Base-by-base conservation (phyloP, 2,797 vertebrate genomes). In the Hirundo rustica region DNA sequence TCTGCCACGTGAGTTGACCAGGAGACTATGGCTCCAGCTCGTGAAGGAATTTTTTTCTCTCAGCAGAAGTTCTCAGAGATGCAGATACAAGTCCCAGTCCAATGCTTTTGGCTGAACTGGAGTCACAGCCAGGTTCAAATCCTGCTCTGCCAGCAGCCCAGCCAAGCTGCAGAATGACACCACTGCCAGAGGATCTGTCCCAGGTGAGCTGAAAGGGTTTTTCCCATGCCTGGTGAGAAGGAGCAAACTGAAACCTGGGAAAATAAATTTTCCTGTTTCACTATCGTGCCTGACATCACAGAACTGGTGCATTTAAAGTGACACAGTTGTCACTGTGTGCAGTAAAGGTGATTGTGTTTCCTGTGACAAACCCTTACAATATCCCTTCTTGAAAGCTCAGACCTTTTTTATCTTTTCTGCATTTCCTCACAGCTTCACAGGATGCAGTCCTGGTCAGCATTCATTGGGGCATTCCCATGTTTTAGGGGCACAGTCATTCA, bases 101-200 rank as follows among this genome's bases (percentile, higher is more conserved):
- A 5, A 93, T 98, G 97, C 94, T 96, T 93, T 60, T 98, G 77
- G 82, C 82, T 14, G 97, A 98, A 58, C 92, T 98, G 85, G 97
- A 96, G 19, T 73, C 70, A 1, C 92, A 92, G 15, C 73, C 92
- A 20, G 21, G 58, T 92, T 85, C 93, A 91, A 58, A 72, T 27
- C 23, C 93, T 84, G 88, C 91, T 83, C 93, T 91, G 86, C 93
- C 93, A 83, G 81, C 95, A 82, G 70, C 89, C 45, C 96, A 89
- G 29, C 66, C 92, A 92, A 74, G 76, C 72, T 96, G 50, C 74
- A 75, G 81, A 32, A 65, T 68, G 67, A 21, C 72, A 54, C 38
- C 75, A 74, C 71, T 78, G 36, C 44, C 91, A 40, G 94, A 95
- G 65, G 92, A 85, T 62, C 65, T 86, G 88, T 88, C 91, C 72